Base-by-base conservation (phyloP, 2,113 vertebrate genomes). In the Ellobius talpinus region DNA sequence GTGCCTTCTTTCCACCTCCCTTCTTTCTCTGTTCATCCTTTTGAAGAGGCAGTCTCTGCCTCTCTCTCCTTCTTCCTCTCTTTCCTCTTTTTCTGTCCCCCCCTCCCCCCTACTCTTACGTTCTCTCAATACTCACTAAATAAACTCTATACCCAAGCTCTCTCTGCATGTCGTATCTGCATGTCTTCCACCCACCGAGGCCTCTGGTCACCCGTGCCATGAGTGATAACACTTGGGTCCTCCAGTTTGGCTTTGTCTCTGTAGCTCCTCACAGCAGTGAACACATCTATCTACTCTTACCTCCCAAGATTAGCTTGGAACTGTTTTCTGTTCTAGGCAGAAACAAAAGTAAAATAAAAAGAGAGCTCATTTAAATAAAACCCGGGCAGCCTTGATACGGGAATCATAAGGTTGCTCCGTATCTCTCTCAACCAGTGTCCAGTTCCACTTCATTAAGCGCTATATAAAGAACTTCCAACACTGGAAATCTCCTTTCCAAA, bases 281-380 rank as follows among this genome's bases (percentile, higher is more conserved):
- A 24, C 39, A 7, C 74, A 90, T 84, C 68, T 31, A 52, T 45
- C 31, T 36, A 70, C 33, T 79, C 36, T 84, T 66, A 50, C 47
- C 63, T 94, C 63, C 31, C 52, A 95, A 36, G 26, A 58, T 85
- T 81, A 92, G 52, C 79, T 61, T 93, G n/a, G 79, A 96, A 90
- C 19, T 33, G 4, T 39, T 90, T 94, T 94, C 74, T 72, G 70
- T 47, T 87, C 65, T 79, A 87, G 8, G 29, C 58, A 2, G 50
- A 87, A 97, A 82, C 26, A 84, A 73, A 96, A 42, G 72, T 7
- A 70, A 89, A 89, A 77, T 14, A 47, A 84, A 94, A 93, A 42
- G 23, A 86, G 42, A 91, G 55, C 42, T 90, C 47, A 58, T 78
- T 86, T 74, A 87, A 94, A 50, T 91, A 89, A 89, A 88, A 78